Conservation (phyloP, 35 echinoderm and acorn worm species). For the Anneissia japonica region DNA sequence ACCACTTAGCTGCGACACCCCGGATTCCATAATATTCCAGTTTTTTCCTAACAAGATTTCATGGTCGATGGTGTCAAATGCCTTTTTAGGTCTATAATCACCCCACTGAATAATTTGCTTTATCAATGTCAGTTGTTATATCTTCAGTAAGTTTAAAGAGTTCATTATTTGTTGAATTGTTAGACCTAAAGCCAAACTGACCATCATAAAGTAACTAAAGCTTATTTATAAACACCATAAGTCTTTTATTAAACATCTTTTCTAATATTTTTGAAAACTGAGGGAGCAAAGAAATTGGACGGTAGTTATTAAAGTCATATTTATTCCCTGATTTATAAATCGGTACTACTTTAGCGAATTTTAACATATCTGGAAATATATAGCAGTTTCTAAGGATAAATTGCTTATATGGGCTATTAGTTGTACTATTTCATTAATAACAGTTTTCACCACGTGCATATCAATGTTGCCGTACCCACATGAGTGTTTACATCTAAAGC, state of each 20-base stretch:
- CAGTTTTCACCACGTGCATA: background rate
- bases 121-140: background rate
- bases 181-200: constrained; percentile 17
- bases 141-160: constrained; percentile 4
- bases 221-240: constrained; percentile 10
- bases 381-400: background rate
- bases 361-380: constrained; percentile 3
- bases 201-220: background rate
- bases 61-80: no score
- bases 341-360: constrained; percentile 5
- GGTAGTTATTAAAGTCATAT: constrained; percentile 11
- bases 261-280: constrained; percentile 23
- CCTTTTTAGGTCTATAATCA: no score
- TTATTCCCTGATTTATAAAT: constrained; percentile 4
- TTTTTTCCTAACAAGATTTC: no score
- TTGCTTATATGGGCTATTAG: background rate
- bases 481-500: background rate
- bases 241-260: constrained; percentile 22
- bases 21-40: no score
- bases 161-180: background rate
- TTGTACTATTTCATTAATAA: background rate
- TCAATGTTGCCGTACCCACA: background rate
- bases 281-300: constrained; percentile 5
- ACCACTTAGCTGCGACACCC: no score
- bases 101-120: background rate